Conservation (phyloP, 2,113 vertebrate species). For the Meles meles region DNA sequence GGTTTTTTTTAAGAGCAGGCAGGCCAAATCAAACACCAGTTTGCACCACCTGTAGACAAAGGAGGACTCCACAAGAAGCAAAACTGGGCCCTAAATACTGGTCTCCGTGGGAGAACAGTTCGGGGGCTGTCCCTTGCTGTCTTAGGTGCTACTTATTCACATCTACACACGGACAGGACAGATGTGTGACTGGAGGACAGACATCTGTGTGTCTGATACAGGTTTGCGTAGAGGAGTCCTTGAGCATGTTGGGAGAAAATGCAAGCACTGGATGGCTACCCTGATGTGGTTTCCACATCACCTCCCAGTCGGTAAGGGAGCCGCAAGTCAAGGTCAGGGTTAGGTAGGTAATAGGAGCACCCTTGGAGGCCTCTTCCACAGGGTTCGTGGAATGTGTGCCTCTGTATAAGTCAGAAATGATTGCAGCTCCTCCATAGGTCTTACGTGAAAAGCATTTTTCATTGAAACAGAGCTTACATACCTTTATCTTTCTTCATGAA, state of each 20-base stretch:
- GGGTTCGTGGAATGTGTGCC: accelerated
- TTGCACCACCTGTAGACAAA: background rate
- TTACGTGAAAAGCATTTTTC: background rate
- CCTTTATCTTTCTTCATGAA: background rate
- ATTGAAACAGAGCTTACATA: background rate
- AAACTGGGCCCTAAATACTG: background rate
- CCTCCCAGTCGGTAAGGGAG: background rate
- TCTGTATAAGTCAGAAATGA: background rate
- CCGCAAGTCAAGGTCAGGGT: background rate
- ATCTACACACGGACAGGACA: accelerated
- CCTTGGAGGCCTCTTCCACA: background rate
- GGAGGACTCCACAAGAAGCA: background rate
- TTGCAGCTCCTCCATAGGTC: background rate
- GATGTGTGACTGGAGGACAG: background rate
- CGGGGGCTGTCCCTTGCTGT: background rate
- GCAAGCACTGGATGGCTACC: background rate
- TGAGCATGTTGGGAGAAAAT: background rate
- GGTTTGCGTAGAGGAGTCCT: background rate
- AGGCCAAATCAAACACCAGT: background rate
- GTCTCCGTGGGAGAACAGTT: background rate
- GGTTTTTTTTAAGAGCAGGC: background rate
- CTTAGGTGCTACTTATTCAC: background rate
- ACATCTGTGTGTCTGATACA: accelerated
- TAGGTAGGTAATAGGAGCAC: too few species aligned
- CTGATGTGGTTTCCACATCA: background rate